Base-by-base conservation (phyloP, 1,140 invertebrate genomes). In the Diorhabda sublineata region DNA sequence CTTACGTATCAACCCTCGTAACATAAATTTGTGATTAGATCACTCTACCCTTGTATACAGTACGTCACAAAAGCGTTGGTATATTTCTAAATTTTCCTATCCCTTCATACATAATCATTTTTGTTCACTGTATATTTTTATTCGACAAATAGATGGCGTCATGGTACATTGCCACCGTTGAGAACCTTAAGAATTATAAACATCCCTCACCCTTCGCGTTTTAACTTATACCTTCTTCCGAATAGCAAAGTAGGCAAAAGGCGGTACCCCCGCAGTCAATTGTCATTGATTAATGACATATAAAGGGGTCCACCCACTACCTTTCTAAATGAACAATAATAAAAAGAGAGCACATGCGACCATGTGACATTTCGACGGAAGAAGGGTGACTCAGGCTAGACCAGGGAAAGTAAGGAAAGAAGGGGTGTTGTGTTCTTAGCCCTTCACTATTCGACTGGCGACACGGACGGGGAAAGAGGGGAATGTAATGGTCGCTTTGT, bases 291-390 rank as follows among this genome's bases (percentile, higher is more conserved):
- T 52, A 52, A 52, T 52, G 47, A 52, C 47, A 52, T 52, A 52
- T 52, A 52, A 52, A 52, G 47, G 47, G 47, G 47, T 52, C 47
- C 47, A 52, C 2, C 47, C 47, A 52, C 47, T 52, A 52, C 47
- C 47, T 52, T 52, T 52, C 47, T 52, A 52, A 52, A 52, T 52
- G 47, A 52, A 52, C 47, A 52, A 52, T 52, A 52, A 52, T 52
- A 52, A 52, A 52, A 52, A 52, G 47, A 52, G n/a, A 52, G 47
- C 47, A 52, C 47, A 52, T 52, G 47, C 47, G 47, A 52, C 47
- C 47, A 52, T 52, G 47, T 52, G 47, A 52, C 47, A 52, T 52
- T 52, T 52, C 47, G 47, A n/a, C 47, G 47, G 47, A 52, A 52
- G 47, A 52, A 52, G 47, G 47, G 47, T 52, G 47, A 52, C 47